phyloP scores from a whole-genome alignment of 2,888 invertebrate genomes.

The Cantharis rufa region DNA sequence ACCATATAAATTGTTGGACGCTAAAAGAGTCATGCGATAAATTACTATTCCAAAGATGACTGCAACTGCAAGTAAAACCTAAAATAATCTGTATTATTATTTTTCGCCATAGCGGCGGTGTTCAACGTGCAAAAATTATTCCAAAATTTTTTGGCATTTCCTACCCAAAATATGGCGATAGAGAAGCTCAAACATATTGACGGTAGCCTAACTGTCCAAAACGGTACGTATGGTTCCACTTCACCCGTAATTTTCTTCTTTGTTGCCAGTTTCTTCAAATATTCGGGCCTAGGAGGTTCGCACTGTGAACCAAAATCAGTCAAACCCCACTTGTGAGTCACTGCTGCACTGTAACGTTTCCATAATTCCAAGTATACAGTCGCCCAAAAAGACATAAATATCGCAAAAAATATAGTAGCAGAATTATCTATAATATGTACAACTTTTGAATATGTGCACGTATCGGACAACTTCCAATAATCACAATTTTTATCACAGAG shows the following conservation, averaged over 20 bases:
- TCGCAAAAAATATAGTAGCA: constrained; percentile 76
- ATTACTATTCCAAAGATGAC: constrained; percentile 78
- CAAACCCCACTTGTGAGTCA: constrained; percentile 83
- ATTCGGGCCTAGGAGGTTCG: constrained; percentile 79
- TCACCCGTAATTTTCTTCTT: constrained; percentile 62
- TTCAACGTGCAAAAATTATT: background rate
- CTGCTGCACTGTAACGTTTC: constrained; percentile 77
- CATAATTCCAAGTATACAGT: constrained; percentile 80
- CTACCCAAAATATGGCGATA: constrained; percentile 63
- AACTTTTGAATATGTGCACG: constrained; percentile 73
- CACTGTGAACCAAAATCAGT: constrained; percentile 72
- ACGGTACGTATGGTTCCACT: constrained; percentile 74
- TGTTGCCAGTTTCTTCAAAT: constrained; percentile 64
- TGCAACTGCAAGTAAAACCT: constrained; percentile 71
- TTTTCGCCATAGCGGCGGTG: too few relatives aligned
- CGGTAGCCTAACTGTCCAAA: constrained; percentile 75
- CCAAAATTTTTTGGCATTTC: background rate
- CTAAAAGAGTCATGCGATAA: constrained; percentile 71
- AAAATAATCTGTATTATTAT: constrained; percentile 12
- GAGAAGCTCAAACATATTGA: constrained; percentile 72
- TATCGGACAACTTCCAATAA: constrained; percentile 73
- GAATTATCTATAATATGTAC: constrained; percentile 85
- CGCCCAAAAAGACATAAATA: constrained; percentile 83
- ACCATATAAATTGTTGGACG: constrained; percentile 62
- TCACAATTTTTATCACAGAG: constrained; percentile 76